Evolutionary conservation across 2,888 invertebrate species (phyloP).

Genomic region (Limnephilus auricula): DNA sequence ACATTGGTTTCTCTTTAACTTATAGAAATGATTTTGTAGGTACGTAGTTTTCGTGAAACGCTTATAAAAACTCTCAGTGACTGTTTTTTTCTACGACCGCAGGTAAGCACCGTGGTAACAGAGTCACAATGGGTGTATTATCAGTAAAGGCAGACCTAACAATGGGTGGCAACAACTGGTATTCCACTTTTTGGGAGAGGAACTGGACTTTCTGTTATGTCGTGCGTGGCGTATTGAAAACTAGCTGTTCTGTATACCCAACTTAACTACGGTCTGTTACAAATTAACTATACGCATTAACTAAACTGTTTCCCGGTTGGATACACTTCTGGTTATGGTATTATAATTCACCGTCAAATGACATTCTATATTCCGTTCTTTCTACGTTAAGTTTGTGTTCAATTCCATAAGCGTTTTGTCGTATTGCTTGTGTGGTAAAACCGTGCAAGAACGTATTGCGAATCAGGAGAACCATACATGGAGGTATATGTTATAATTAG

Average conservation of each 20-base stretch:
- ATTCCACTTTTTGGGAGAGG: neutral
- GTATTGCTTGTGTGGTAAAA: neutral
- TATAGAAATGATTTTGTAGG: neutral
- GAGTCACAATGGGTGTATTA: neutral
- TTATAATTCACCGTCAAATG: neutral
- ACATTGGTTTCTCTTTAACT: neutral
- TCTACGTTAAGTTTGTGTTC: neutral
- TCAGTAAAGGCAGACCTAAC: neutral
- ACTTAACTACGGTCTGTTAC: neutral
- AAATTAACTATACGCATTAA: neutral
- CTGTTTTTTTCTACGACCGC: neutral
- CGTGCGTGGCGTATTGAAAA: conserved; percentile 14
- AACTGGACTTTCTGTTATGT: neutral
- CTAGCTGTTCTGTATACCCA: neutral
- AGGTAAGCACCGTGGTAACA: neutral
- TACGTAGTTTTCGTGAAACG: neutral
- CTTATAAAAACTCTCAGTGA: neutral
- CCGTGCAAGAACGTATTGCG: neutral
- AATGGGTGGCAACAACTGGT: neutral
- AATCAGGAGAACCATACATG: neutral
- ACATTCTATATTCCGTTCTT: neutral
- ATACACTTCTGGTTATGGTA: neutral
- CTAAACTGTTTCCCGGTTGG: neutral
- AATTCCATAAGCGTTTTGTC: neutral
- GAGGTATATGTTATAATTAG: neutral